Conservation (phyloP, 2,113 vertebrate species). For the Cynopterus brachyotis region DNA sequence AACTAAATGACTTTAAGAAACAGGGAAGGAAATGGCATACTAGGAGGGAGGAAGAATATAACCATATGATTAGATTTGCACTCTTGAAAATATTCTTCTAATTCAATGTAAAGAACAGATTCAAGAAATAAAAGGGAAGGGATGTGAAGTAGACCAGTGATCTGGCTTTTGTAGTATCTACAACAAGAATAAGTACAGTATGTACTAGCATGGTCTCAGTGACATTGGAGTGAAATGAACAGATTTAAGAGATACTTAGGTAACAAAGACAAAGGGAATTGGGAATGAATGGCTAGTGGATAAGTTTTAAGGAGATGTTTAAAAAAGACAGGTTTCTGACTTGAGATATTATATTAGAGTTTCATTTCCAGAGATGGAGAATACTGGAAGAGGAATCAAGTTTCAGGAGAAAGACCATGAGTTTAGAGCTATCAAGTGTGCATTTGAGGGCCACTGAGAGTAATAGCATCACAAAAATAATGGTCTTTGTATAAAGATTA, state of each 20-base stretch:
- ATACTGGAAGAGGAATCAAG: not conserved
- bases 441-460: not conserved
- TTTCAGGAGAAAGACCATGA: not conserved
- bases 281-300: not conserved
- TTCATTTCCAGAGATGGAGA: not conserved
- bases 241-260: not conserved
- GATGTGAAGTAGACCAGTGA: not conserved
- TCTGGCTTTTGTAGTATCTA: not conserved
- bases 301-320: not conserved
- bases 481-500: not conserved
- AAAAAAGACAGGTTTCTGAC: not conserved
- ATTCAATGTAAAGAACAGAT: not conserved
- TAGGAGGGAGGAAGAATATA: not conserved
- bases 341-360: not conserved
- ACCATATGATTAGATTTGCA: not conserved
- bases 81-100: not conserved
- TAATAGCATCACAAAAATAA: not conserved
- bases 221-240: not conserved
- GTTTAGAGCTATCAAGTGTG: not conserved
- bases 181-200: fast-evolving
- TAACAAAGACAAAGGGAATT: not conserved
- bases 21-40: fast-evolving
- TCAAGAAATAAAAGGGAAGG: not conserved
- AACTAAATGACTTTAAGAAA: not conserved
- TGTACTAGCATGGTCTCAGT: not conserved